Evolutionary conservation across 2,797 vertebrate species (phyloP).

Genomic region (Novumbra hubbsi): DNA sequence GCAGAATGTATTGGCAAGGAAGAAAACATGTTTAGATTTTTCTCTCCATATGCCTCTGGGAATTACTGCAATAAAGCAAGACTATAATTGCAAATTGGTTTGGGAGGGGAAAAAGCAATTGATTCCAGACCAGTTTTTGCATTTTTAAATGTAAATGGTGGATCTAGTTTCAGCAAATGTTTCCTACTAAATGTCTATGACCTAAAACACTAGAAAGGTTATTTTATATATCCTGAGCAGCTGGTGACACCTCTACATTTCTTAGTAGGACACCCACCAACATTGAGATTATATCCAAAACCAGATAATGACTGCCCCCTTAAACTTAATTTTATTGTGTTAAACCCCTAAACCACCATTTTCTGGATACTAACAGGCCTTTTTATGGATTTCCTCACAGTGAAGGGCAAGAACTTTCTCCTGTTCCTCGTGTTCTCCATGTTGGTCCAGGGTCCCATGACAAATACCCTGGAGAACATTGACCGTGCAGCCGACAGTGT

Average conservation of each 20-base stretch:
- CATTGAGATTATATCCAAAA: neutral
- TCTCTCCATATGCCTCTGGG: no score
- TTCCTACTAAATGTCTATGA: no score
- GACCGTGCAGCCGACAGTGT: conserved; percentile 74
- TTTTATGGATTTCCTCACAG: conserved; percentile 54
- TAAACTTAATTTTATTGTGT: no score
- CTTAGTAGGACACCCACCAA: neutral
- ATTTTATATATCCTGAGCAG: neutral
- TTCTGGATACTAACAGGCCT: neutral
- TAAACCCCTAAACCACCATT: neutral
- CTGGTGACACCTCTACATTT: neutral
- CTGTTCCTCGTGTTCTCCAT: conserved; percentile 71
- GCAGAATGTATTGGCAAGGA: no score
- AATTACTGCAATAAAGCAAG: no score
- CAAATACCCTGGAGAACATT: conserved; percentile 81
- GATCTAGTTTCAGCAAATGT: no score
- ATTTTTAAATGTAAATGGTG: no score
- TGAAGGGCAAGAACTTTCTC: conserved; percentile 73
- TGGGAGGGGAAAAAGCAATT: no score
- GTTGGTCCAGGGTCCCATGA: conserved; percentile 80
- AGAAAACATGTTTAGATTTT: no score
- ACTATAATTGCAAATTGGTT: no score
- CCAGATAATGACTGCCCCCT: no score
- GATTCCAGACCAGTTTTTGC: no score
- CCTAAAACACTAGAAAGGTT: neutral